Conservation (phyloP, 2,113 vertebrate species). For the Pseudorhombus dupliciocellatus region DNA sequence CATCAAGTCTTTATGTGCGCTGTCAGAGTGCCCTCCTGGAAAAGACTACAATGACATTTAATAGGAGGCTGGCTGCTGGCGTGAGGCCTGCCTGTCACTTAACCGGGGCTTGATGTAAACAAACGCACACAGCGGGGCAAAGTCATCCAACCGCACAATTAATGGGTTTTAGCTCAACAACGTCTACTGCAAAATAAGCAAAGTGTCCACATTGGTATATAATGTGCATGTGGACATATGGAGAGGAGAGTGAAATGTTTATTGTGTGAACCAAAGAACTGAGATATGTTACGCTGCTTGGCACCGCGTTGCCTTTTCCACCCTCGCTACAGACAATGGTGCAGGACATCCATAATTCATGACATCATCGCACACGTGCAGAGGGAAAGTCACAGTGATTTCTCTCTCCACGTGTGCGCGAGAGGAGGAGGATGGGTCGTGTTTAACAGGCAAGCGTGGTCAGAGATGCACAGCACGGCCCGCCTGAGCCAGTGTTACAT, state of each 20-base stretch:
- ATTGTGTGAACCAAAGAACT: background rate
- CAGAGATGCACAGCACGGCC: conserved; percentile 22
- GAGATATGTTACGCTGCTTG: conserved; percentile 39
- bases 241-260: background rate
- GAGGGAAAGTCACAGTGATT: conserved; percentile 44
- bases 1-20: conserved; percentile 50
- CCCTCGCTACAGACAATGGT: conserved; percentile 59
- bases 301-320: conserved; percentile 42
- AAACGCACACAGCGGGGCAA: conserved; percentile 13
- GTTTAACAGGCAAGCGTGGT: conserved; percentile 38
- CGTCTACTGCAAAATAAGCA: background rate
- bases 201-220: background rate
- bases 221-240: background rate
- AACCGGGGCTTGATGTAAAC: conserved; percentile 32
- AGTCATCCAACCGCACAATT: conserved; percentile 17
- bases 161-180: background rate
- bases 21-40: conserved; percentile 49
- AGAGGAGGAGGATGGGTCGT: conserved; percentile 12
- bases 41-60: conserved; percentile 65
- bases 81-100: conserved; percentile 53
- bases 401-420: conserved; percentile 11
- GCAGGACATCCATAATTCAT: conserved; percentile 76
- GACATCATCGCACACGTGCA: conserved; percentile 54
- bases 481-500: conserved; percentile 37
- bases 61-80: conserved; percentile 64